phyloP scores from a whole-genome alignment of 2,888 invertebrate genomes.

The Aricia artaxerxes region DNA sequence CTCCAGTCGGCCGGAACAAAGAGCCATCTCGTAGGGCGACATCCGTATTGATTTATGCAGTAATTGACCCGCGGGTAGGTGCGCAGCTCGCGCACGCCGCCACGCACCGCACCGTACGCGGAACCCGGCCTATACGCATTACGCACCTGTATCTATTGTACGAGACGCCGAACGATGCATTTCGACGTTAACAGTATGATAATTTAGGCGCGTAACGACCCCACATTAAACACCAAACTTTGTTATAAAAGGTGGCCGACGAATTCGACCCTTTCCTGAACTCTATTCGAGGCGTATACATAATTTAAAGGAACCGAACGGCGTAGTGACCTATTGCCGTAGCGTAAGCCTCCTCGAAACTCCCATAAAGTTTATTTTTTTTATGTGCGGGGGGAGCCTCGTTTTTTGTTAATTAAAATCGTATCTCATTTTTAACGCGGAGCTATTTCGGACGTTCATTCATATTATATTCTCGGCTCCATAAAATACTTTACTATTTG shows the following conservation, averaged over 20 bases:
- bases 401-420: slow-evolving; percentile 48
- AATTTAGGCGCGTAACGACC: slow-evolving; percentile 39
- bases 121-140: slow-evolving; percentile 52
- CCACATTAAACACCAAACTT: slow-evolving; percentile 34
- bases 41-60: slow-evolving; percentile 75
- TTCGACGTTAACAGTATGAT: slow-evolving; percentile 39
- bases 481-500: neutral
- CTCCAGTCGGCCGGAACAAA: slow-evolving; percentile 74
- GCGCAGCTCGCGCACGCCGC: slow-evolving; percentile 62
- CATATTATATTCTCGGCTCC: neutral
- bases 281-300: slow-evolving; percentile 40
- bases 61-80: slow-evolving; percentile 72
- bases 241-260: slow-evolving; percentile 30
- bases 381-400: slow-evolving; percentile 53
- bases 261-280: slow-evolving; percentile 30
- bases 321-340: slow-evolving; percentile 58
- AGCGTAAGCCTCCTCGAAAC: slow-evolving; percentile 48
- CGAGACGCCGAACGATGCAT: slow-evolving; percentile 47
- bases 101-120: slow-evolving; percentile 53
- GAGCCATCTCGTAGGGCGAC: slow-evolving; percentile 69
- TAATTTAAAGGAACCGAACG: slow-evolving; percentile 44
- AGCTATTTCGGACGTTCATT: neutral
- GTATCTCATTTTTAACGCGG: slow-evolving; percentile 22
- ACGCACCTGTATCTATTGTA: slow-evolving; percentile 50
- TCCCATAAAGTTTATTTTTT: slow-evolving; percentile 59